These are phyloP conservation scores for Caenorhabditis brenneri DNA, from an alignment of 1,140 invertebrate species.

Conservation along the genomic window DNA sequence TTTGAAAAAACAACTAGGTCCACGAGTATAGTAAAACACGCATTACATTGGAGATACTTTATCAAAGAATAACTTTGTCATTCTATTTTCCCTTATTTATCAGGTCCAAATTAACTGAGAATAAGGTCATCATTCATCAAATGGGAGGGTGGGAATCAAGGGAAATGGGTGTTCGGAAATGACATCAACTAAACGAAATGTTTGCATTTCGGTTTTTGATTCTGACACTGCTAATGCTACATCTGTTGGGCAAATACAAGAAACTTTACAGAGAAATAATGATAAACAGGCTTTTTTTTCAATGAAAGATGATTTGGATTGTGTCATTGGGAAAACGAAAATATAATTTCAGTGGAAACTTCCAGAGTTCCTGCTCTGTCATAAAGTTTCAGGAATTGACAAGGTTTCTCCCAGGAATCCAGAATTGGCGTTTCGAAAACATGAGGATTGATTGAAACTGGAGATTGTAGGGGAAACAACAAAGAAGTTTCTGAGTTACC, in stretches of 20 bases:
- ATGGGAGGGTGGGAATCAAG: too few relatives aligned
- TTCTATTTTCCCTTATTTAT: not conserved
- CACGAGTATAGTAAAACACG: not conserved
- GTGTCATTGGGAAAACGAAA: too few relatives aligned
- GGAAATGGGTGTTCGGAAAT: not conserved
- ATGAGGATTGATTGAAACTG: too few relatives aligned
- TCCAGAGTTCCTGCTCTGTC: too few relatives aligned
- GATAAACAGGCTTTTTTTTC: not conserved
- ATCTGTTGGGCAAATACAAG: not conserved
- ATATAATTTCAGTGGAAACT: too few relatives aligned
- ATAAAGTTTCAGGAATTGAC: too few relatives aligned
- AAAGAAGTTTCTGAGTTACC: too few relatives aligned
- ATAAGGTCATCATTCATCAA: conserved; percentile 4
- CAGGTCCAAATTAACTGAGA: not conserved
- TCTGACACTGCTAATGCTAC: not conserved
- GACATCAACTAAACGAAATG: not conserved
- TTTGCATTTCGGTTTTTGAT: conserved; percentile 30
- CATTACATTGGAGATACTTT: not conserved
- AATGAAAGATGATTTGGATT: too few relatives aligned
- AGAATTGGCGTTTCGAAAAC: too few relatives aligned
- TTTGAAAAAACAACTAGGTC: not conserved
- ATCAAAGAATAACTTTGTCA: not conserved
- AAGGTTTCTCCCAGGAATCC: too few relatives aligned
- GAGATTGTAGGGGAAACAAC: too few relatives aligned
- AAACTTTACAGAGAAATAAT: not conserved